Evolutionary conservation across 2,888 invertebrate species (phyloP).

Genomic region (Apodemia hepburni): DNA sequence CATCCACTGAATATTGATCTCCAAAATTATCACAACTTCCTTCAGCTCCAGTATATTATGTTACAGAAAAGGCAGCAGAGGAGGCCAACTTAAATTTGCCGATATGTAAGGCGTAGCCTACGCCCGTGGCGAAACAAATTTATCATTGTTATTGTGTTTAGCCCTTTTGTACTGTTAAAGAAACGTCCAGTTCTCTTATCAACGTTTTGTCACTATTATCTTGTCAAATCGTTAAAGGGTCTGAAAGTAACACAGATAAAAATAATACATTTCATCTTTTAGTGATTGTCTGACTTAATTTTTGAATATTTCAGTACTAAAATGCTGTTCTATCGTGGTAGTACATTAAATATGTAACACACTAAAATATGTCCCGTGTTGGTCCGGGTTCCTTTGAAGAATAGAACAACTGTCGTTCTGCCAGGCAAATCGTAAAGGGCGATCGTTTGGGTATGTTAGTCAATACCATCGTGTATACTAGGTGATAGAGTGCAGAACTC

Average conservation of each 20-base stretch:
- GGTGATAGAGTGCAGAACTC: too few relatives aligned
- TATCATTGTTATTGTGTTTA: constrained; percentile 62
- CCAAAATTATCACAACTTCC: constrained; percentile 36
- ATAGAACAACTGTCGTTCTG: too few relatives aligned
- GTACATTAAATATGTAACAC: too few relatives aligned
- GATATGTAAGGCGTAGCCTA: constrained; percentile 46
- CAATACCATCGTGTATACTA: too few relatives aligned
- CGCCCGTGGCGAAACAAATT: constrained; percentile 62
- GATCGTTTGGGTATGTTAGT: too few relatives aligned
- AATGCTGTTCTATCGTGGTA: too few relatives aligned
- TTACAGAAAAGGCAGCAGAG: constrained; percentile 33
- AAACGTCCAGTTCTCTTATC: constrained; percentile 30
- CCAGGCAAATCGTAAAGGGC: too few relatives aligned
- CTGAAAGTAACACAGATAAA: neutral
- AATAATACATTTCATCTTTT: too few relatives aligned
- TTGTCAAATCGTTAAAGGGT: neutral
- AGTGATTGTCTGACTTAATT: too few relatives aligned
- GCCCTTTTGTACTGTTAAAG: constrained; percentile 51
- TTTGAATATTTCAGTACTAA: too few relatives aligned
- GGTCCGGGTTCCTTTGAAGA: too few relatives aligned
- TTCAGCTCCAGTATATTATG: constrained; percentile 30
- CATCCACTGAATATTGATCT: constrained; percentile 47
- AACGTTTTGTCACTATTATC: constrained; percentile 22
- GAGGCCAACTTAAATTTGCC: constrained; percentile 43
- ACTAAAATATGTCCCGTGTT: too few relatives aligned